Base-by-base conservation (phyloP, 2,888 invertebrate genomes). In the Agrochola litura region DNA sequence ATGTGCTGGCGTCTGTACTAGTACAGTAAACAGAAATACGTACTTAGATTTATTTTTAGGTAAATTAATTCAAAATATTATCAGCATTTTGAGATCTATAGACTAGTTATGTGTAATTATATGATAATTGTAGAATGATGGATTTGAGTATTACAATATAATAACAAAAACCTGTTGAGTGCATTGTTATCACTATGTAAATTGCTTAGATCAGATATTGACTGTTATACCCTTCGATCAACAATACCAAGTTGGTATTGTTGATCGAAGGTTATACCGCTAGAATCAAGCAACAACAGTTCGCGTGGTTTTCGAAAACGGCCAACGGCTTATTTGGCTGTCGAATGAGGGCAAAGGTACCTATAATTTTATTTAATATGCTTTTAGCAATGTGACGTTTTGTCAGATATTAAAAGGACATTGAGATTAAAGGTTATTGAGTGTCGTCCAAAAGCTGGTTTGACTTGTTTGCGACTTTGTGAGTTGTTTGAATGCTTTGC, bases 381-480 rank as follows among this genome's bases (percentile, higher is more conserved):
- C 30, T 69, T 16, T 56, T 56, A 46, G 41, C 25, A 64, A 65
- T 41, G 37, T 69, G 58, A 60, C 37, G 46, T 63, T 66, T 63
- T 41, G n/a, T 41, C 54, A 67, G 67, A 67, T 73, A 63, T 25
- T 41, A 43, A 30, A 30, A 68, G n/a, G 37, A 37, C n/a, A 68
- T 37, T 37, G 12, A 41, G 19, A 30, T 22, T 67, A 65, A 80
- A 81, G 81, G 80, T 77, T 83, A 83, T 58, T 70, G 10, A 61
- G 69, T 58, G 83, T 61, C 65, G 19, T 81, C 70, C 46, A 30
- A 70, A 77, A 81, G 25, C 79, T 66, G 71, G 83, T 81, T 81
- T 71, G 56, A 71, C 70, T 66, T 56, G 70, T 78, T 83, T 43
- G 43, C 41, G 19, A 49, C 46, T 65, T 54, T 56, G 6, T 63